Evolutionary conservation across 2,888 invertebrate genomes (phyloP), one percentile per base, ranked within the genome.

Genomic region (Gibbula magus): DNA sequence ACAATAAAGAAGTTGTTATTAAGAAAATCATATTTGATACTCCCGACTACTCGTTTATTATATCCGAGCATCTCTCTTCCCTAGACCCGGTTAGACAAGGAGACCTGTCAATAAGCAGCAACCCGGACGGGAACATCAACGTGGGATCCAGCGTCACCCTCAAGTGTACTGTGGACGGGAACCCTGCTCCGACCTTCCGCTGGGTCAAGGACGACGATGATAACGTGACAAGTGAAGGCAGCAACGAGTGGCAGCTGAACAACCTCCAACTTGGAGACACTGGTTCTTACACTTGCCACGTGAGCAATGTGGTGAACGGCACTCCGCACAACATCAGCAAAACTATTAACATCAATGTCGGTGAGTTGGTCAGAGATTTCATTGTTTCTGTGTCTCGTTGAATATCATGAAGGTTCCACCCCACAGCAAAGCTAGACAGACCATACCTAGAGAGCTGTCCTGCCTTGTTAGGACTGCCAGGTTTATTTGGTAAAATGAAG

Each of bases 101-200:
- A 16, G 61, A 61, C 29, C 61, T 29, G 0, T 25, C 25, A 4
- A 29, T 61, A 10, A 61, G 61, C 61, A 29, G 29, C 61, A 61
- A 61, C 61, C 61, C 61, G 1, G 61, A 29, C 0, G 61, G 61
- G 16, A 61, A 32, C 53, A 53, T 54, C 25, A 35, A 8, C 22
- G 76, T 53, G 4, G 76, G 76, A 4, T 10, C 29, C 20, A 51
- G 8, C 10, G 76, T 76, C 20, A 22, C 20, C 8, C 52, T 76
- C 25, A 56, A 16, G 39, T 76, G 76, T 35, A 53, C 25, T 1
- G 54, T 35, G 13, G 39, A 25, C n/a, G 29, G 32, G 29, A 39
- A 54, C 35, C 76, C 76, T 18, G 53, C 39, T 13, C 54, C 76
- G 16, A 76, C 76, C 16, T 76, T 35, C 54, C 25, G 20, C 32